These are phyloP conservation scores for Meta bourneti DNA, from an alignment of 2,888 invertebrate species.

Conservation along the genomic window DNA sequence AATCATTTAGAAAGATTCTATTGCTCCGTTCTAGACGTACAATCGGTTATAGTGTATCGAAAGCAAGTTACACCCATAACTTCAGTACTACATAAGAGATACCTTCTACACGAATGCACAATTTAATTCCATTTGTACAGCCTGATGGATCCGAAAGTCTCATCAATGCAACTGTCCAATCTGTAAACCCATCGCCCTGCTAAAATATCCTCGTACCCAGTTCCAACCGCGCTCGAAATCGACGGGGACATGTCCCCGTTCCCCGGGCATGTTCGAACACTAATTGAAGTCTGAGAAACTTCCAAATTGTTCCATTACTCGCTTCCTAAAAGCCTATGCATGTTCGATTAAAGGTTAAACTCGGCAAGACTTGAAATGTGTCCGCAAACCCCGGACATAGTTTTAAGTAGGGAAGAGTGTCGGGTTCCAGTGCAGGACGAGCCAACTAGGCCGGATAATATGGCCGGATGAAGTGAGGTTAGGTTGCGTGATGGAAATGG, in stretches of 20 bases:
- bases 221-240: background rate
- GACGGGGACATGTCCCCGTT: constrained; percentile 29
- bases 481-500: background rate
- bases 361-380: constrained; percentile 24
- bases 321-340: constrained; percentile 47
- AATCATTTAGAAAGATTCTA: too few species aligned
- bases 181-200: background rate
- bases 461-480: background rate
- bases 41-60: too few species aligned
- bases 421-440: background rate
- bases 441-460: background rate
- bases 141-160: background rate
- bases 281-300: constrained; percentile 47
- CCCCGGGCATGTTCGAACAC: constrained; percentile 33
- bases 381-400: background rate
- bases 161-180: background rate
- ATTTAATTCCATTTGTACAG: too few species aligned
- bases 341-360: constrained; percentile 50
- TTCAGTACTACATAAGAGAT: too few species aligned
- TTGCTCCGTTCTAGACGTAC: too few species aligned
- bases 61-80: too few species aligned
- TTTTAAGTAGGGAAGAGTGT: constrained; percentile 13
- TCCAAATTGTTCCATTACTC: constrained; percentile 42
- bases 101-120: too few species aligned
- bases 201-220: constrained; percentile 15